Evolutionary conservation across 2,797 vertebrate species (phyloP).

Genomic region (Lepilemur ruficaudatus): DNA sequence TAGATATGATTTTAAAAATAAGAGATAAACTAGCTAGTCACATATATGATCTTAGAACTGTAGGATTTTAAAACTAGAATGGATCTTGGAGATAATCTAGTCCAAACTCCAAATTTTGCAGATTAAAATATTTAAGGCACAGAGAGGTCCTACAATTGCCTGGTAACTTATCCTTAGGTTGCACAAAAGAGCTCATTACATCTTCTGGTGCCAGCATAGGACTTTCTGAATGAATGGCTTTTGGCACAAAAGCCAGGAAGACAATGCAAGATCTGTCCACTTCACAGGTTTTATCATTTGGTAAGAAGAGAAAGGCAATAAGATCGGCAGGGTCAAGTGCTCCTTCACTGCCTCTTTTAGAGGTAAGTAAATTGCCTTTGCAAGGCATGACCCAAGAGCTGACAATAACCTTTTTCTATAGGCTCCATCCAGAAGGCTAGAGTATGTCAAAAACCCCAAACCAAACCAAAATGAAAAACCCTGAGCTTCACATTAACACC

Average conservation of each 20-base stretch:
- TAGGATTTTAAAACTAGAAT: not conserved
- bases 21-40: not conserved
- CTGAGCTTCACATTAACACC: not conserved
- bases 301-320: not conserved
- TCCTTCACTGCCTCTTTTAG: not conserved
- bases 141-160: not conserved
- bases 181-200: not conserved
- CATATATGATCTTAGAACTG: not conserved
- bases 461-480: not conserved
- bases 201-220: not conserved
- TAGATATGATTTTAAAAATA: constrained; percentile 3
- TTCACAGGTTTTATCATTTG: not conserved
- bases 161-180: not conserved
- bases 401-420: not conserved
- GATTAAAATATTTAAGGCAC: not conserved
- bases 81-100: not conserved
- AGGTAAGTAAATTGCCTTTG: not conserved
- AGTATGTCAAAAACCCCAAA: not conserved
- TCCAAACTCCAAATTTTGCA: not conserved
- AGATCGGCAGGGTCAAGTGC: not conserved
- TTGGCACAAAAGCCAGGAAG: not conserved
- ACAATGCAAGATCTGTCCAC: not conserved
- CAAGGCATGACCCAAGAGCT: not conserved
- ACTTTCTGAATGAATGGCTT: not conserved
- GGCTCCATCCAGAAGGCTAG: not conserved